A percentile compares a stretch with the other conserved stretches of the same genome.
phyloP scores from a whole-genome alignment of 2,888 invertebrate genomes.

The Candidula unifasciata region DNA sequence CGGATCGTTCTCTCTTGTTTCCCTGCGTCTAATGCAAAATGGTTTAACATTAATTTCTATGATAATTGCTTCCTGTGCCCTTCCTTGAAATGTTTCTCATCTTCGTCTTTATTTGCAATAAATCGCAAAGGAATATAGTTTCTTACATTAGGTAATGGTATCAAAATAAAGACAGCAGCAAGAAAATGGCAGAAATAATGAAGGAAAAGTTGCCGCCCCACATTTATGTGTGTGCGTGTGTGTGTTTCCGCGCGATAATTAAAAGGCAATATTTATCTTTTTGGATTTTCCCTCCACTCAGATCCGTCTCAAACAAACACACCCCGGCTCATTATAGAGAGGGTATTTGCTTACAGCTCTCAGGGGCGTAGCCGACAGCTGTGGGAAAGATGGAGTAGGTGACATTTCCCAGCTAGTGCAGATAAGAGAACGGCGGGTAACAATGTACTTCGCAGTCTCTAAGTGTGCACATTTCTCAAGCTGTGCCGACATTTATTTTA shows the following conservation, averaged over 20 bases:
- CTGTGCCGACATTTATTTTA: too few species aligned
- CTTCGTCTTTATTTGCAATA: background rate
- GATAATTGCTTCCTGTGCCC: background rate
- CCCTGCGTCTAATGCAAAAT: background rate
- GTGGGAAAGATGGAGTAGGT: background rate
- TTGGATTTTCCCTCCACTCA: background rate
- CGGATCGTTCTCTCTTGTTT: background rate
- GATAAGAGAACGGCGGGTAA: too few species aligned
- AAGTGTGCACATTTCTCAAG: too few species aligned
- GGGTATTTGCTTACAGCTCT: background rate
- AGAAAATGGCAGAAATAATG: background rate
- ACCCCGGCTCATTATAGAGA: conserved; percentile 25
- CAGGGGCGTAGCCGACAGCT: conserved; percentile 16
- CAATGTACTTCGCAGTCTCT: too few species aligned
- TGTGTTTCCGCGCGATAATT: conserved; percentile 12
- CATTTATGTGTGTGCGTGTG: background rate
- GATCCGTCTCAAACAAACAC: conserved; percentile 30
- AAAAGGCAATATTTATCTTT: conserved; percentile 35
- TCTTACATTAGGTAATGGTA: conserved; percentile 22
- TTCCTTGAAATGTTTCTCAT: background rate
- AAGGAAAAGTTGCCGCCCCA: too few species aligned
- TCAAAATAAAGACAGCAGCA: background rate
- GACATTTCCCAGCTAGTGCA: too few species aligned
- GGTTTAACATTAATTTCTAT: background rate
- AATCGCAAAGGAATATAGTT: background rate